phyloP scores from a whole-genome alignment of 2,797 vertebrate species.

The Prunella strophiata region DNA sequence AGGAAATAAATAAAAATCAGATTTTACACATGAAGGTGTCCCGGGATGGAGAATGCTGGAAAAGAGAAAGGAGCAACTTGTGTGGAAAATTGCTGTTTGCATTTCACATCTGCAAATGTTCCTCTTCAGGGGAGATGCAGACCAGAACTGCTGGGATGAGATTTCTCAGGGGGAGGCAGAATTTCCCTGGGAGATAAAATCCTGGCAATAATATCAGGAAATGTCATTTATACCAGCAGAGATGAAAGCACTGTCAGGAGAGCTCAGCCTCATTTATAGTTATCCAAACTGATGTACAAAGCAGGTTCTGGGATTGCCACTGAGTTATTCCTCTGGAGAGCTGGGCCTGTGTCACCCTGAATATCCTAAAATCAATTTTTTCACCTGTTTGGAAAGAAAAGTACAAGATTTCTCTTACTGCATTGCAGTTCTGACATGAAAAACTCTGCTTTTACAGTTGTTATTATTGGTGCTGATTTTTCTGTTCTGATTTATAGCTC shows the following conservation, averaged over 20 bases:
- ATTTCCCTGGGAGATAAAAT: neutral
- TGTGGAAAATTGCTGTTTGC: neutral
- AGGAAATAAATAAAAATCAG: neutral
- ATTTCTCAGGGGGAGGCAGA: neutral
- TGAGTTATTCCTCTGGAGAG: neutral
- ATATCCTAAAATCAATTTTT: neutral
- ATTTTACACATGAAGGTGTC: neutral
- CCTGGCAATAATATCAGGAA: neutral
- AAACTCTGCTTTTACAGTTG: neutral
- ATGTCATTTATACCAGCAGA: neutral
- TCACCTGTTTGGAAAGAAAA: neutral
- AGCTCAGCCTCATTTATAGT: neutral
- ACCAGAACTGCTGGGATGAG: neutral
- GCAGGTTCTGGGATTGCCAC: neutral
- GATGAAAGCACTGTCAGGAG: neutral
- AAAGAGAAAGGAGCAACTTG: neutral
- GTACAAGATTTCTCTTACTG: neutral
- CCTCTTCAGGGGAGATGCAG: neutral
- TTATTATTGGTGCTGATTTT: neutral
- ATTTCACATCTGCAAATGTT: neutral
- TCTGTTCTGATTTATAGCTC: neutral
- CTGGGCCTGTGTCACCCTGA: neutral
- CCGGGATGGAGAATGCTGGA: neutral
- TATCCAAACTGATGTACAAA: neutral
- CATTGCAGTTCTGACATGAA: neutral